phyloP scores from a whole-genome alignment of 2,797 vertebrate genomes.

The Lophotriccus pileatus region DNA sequence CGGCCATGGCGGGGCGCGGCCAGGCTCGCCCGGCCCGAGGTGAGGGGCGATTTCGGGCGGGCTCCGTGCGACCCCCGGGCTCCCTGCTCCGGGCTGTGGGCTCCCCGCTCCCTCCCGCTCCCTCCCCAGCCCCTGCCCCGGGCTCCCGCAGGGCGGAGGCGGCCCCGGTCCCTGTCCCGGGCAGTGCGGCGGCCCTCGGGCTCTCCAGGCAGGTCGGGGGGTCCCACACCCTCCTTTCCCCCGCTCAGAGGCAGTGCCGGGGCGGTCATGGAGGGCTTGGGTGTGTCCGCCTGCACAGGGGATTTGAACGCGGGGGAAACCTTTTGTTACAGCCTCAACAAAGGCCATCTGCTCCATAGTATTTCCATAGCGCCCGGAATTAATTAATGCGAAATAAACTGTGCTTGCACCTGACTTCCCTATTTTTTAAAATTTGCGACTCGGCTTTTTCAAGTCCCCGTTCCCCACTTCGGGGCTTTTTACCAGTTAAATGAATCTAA shows the following conservation, averaged over 20 bases:
- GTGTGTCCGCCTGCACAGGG: fast-evolving
- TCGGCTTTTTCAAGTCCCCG: neutral
- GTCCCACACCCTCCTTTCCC: no score
- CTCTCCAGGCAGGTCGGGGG: fast-evolving
- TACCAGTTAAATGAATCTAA: neutral
- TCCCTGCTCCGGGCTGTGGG: no score
- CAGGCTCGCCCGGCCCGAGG: neutral
- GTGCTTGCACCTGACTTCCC: neutral
- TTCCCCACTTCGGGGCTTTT: neutral
- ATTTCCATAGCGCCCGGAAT: neutral
- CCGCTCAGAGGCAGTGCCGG: fast-evolving
- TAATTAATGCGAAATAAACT: neutral
- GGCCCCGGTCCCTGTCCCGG: no score
- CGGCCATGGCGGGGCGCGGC: neutral
- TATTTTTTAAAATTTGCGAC: neutral
- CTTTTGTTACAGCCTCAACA: neutral
- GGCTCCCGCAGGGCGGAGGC: neutral
- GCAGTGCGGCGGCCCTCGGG: neutral
- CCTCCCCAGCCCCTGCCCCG: no score
- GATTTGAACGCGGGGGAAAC: fast-evolving
- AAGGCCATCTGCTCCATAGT: neutral
- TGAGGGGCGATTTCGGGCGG: neutral
- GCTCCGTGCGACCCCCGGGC: neutral
- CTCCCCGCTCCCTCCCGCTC: neutral
- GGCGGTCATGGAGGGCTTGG: no score